Percentiles rank a stretch among this genome's conserved stretches.
phyloP scores from a whole-genome alignment of 1,140 invertebrate genomes.

The Steinernema khuongi region DNA sequence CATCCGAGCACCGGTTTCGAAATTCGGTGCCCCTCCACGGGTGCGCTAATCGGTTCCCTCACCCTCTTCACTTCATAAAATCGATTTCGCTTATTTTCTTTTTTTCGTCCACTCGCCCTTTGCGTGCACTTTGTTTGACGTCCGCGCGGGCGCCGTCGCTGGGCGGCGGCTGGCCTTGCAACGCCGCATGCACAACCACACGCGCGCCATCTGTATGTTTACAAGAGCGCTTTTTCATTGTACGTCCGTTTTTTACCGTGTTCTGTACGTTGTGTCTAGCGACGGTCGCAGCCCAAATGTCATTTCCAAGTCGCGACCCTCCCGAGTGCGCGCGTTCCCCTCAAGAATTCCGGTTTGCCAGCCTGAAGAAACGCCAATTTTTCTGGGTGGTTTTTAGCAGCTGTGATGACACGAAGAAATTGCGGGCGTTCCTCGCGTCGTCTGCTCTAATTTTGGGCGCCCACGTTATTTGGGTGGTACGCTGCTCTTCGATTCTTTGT shows the following conservation, averaged over 20 bases:
- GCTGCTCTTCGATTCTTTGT: background rate
- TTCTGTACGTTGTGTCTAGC: background rate
- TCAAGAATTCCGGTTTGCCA: background rate
- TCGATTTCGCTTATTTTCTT: constrained; percentile 7
- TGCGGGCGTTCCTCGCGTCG: background rate
- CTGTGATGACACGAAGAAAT: background rate
- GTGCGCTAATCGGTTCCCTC: background rate
- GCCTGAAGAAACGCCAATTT: background rate
- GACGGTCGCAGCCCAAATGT: background rate
- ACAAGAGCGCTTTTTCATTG: background rate
- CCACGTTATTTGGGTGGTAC: background rate
- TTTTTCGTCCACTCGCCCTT: background rate
- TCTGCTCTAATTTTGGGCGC: background rate
- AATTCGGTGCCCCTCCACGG: too few species aligned
- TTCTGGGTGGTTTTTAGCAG: background rate
- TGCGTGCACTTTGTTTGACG: background rate
- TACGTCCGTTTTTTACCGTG: background rate
- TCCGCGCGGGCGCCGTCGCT: background rate
- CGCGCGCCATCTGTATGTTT: background rate
- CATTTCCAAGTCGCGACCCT: background rate
- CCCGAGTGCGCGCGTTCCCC: background rate
- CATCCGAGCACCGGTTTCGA: too few species aligned
- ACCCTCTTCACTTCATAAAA: too few species aligned
- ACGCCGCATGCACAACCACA: background rate
- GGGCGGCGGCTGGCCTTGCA: background rate